Percentiles rank a stretch among this genome's conserved stretches.
Evolutionary conservation across 2,797 vertebrate genomes (phyloP).

Genomic region (Ctenosaura bakeri): DNA sequence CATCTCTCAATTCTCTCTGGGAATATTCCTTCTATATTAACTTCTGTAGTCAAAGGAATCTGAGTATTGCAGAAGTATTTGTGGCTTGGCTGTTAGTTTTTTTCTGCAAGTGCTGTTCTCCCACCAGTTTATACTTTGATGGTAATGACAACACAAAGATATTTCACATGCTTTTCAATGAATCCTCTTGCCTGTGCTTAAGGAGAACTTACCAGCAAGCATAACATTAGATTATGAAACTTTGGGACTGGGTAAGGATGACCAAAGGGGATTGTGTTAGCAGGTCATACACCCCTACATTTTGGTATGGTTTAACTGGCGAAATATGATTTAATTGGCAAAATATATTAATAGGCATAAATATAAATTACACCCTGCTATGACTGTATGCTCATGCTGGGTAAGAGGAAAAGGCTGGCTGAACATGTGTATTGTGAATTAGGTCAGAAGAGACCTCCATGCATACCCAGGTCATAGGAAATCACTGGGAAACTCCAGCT

Average conservation of each 20-base stretch:
- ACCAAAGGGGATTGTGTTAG: background rate
- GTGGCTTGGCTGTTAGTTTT: conserved; percentile 71
- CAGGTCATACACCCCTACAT: too few relatives aligned
- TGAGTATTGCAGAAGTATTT: conserved; percentile 64
- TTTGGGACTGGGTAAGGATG: background rate
- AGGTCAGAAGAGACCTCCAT: too few relatives aligned
- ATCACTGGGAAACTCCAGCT: too few relatives aligned
- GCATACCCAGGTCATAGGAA: too few relatives aligned
- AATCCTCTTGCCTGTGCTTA: background rate
- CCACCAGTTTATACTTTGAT: conserved; percentile 64
- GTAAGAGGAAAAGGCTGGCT: too few relatives aligned
- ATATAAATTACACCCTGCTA: too few relatives aligned
- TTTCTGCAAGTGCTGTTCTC: conserved; percentile 56
- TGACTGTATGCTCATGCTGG: too few relatives aligned
- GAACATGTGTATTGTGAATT: too few relatives aligned
- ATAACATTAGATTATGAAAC: background rate
- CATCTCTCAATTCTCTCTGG: conserved; percentile 49
- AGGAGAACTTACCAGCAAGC: background rate
- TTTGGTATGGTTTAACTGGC: too few relatives aligned
- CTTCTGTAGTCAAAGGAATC: conserved; percentile 65
- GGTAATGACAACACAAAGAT: conserved; percentile 47
- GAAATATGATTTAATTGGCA: too few relatives aligned
- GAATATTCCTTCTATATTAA: conserved; percentile 59
- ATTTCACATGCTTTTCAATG: background rate
- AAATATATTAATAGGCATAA: too few relatives aligned